Conservation (phyloP, 2,113 vertebrate genomes). For the Hyperopisus bebe region DNA sequence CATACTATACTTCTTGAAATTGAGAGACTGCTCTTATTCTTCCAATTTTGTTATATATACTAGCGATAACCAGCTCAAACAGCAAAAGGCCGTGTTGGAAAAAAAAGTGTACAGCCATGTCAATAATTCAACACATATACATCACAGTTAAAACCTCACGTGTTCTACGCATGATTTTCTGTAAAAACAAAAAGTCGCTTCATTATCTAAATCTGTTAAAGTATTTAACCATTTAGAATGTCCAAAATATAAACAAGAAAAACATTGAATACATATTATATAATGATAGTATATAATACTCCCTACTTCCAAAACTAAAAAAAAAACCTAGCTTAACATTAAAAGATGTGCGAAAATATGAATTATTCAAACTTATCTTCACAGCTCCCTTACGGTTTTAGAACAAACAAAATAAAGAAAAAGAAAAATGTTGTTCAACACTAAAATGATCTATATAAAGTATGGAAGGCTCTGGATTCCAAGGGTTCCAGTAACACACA, state of each 20-base stretch:
- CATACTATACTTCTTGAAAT: not conserved
- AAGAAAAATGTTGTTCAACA: not conserved
- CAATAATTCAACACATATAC: not conserved
- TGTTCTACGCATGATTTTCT: not conserved
- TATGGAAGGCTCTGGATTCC: not conserved
- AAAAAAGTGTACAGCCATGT: not conserved
- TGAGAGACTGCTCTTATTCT: not conserved
- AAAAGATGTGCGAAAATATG: not conserved
- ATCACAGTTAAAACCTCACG: not conserved
- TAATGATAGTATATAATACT: not conserved
- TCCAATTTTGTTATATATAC: not conserved
- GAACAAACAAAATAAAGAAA: constrained; percentile 10
- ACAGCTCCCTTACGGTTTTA: constrained; percentile 1
- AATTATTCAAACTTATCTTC: constrained; percentile 14
- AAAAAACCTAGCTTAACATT: not conserved
- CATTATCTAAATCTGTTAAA: not conserved
- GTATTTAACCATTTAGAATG: not conserved
- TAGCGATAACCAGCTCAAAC: not conserved
- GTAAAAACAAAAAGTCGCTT: not conserved
- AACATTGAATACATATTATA: not conserved
- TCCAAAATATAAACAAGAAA: not conserved
- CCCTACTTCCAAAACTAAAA: not conserved
- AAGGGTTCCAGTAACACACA: not conserved
- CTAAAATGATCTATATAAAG: constrained; percentile 5
- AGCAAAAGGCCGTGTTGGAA: not conserved